These are phyloP conservation scores for Apodemus sylvaticus DNA, from an alignment of 2,113 vertebrate genomes.

Conservation along the genomic window DNA sequence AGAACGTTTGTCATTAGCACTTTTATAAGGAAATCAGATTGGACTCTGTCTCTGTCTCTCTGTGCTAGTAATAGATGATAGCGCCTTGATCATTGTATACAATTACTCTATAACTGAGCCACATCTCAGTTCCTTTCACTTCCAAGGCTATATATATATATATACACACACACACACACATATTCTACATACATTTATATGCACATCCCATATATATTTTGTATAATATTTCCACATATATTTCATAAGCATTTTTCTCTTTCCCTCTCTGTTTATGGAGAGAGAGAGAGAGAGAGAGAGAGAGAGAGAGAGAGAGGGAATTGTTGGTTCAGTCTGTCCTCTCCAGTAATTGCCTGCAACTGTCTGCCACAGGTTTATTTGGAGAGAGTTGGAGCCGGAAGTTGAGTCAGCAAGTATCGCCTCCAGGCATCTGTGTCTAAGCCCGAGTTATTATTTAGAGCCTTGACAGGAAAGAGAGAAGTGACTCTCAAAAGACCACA, in stretches of 20 bases:
- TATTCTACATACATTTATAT: neutral
- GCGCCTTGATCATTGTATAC: neutral
- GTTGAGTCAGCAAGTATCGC: neutral
- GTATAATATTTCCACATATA: neutral
- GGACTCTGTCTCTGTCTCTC: too few species aligned
- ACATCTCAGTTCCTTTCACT: neutral
- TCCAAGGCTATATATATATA: neutral
- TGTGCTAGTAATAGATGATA: neutral
- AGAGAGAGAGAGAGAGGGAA: neutral
- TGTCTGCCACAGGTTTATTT: neutral
- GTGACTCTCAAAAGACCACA: neutral
- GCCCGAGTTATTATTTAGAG: neutral
- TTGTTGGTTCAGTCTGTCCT: neutral
- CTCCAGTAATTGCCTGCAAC: neutral
- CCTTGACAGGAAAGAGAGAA: neutral
- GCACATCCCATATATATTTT: neutral
- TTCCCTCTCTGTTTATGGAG: neutral
- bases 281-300: too few species aligned
- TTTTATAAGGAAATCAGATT: neutral
- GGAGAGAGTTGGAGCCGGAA: rapidly evolving
- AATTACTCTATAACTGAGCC: neutral
- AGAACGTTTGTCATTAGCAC: neutral
- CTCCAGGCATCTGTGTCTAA: neutral
- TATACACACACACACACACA: too few species aligned
- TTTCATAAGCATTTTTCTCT: neutral